Base-by-base conservation (phyloP, 2,113 vertebrate genomes). In the Pseudolaguvia tuberculata region DNA sequence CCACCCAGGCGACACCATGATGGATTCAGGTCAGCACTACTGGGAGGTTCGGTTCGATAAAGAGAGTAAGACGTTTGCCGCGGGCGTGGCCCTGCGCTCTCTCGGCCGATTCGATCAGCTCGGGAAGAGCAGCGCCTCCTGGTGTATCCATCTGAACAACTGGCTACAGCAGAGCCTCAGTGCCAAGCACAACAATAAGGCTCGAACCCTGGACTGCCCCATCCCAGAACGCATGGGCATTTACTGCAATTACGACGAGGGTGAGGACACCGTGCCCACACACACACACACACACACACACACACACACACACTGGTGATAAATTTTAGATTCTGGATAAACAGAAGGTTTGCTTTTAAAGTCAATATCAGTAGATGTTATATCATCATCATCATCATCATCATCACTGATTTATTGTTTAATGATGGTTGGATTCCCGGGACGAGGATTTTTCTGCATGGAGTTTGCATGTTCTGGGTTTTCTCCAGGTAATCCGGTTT, bases 161-260 rank as follows among this genome's bases (percentile, higher is more conserved):
- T 97, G 96, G 96, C 92, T 98, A 62, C 96, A 98, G 89, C 93
- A 95, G 91, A 96, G 93, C 88, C 94, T 98, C 88, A 94, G 93
- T 0, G 96, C 96, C 82, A 98, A 98, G 85, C 95, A 98, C 70
- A 94, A 94, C 89, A 98, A 98, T 93, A 97, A 97, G 86, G 94
- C 94, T 52, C 94, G 94, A 58, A 88, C 86, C 14, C 91, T 98
- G 80, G 96, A 98, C 5, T 90, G 92, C 31, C 81, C 92, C 0
- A 94, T 95, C 80, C 96, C 96, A 0, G 92, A 91, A 85, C 91
- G 92, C 76, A 91, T 98, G 70, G 95, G 95, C 0, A 88, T 98
- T 63, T 93, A 95, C 83, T 93, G 95, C 80, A 94, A 95, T 90
- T 98, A 96, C 63, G 92, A 94, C 0, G 95, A 97, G 88, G 96